phyloP scores from a whole-genome alignment of 2,113 vertebrate species.

The Engraulis encrasicolus region DNA sequence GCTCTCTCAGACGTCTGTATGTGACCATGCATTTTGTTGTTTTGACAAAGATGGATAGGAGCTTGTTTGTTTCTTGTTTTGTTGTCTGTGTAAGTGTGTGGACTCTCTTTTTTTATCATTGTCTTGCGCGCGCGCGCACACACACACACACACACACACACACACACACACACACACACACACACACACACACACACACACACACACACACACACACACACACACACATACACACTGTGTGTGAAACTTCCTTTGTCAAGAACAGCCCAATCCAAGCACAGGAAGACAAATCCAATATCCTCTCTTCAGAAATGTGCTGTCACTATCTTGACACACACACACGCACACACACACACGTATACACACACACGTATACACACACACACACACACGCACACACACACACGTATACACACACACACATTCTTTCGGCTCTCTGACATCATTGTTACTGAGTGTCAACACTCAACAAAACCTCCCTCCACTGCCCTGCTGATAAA shows the following conservation, averaged over 20 bases:
- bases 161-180: too few species aligned
- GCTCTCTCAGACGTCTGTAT: too few species aligned
- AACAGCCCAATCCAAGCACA: not conserved
- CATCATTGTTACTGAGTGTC: slow-evolving; percentile 19
- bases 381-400: too few species aligned
- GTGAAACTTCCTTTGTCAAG: not conserved
- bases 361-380: too few species aligned
- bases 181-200: too few species aligned
- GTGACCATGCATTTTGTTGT: not conserved
- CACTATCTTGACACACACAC: not conserved
- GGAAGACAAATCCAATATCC: not conserved
- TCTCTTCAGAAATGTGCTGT: not conserved
- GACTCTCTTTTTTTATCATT: too few species aligned
- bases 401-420: slow-evolving; percentile 39
- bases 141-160: too few species aligned
- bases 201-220: too few species aligned
- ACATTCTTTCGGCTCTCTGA: slow-evolving; percentile 38
- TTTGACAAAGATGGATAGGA: too few species aligned
- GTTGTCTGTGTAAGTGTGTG: not conserved
- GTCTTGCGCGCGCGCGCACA: not conserved
- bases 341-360: not conserved
- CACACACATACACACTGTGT: not conserved
- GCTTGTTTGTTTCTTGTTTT: not conserved
- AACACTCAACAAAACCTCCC: slow-evolving; percentile 22
- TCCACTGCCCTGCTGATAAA: not conserved